Conservation (phyloP, 2,888 invertebrate species). For the Drosophila neonasuta region DNA sequence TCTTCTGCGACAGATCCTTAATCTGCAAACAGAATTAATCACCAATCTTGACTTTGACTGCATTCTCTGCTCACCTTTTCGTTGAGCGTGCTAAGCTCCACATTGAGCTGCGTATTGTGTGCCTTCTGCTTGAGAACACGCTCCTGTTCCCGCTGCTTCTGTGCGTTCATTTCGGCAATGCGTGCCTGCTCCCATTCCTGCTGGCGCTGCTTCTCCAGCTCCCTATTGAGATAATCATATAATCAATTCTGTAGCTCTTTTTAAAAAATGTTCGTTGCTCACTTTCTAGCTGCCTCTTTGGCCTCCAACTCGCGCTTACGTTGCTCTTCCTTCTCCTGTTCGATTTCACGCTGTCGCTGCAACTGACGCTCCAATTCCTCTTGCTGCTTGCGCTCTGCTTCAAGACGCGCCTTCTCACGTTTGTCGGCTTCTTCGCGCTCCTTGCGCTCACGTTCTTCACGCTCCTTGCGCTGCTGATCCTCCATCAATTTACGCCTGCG, state of each 20-base stretch:
- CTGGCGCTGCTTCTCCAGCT: constrained; percentile 97
- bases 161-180: constrained; percentile 92
- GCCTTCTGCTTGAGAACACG: constrained; percentile 93
- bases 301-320: constrained; percentile 90
- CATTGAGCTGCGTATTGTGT: constrained; percentile 91
- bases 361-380: constrained; percentile 93
- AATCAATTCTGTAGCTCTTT: background rate
- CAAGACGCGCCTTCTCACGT: constrained; percentile 89
- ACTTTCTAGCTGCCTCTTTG: constrained; percentile 88
- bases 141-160: constrained; percentile 93
- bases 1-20: constrained; percentile 90
- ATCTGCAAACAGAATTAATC: constrained; percentile 83
- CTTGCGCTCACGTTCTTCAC: constrained; percentile 96
- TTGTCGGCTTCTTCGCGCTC: constrained; percentile 95
- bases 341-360: constrained; percentile 89
- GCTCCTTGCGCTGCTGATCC: constrained; percentile 94
- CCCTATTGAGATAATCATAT: constrained; percentile 83
- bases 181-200: constrained; percentile 97
- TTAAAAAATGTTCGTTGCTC: constrained; percentile 9
- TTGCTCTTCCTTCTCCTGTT: constrained; percentile 89
- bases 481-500: constrained; percentile 93
- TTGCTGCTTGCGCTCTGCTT: constrained; percentile 90
- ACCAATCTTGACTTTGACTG: background rate
- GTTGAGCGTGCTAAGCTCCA: constrained; percentile 87
- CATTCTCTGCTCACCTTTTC: constrained; percentile 75